Evolutionary conservation across 2,113 vertebrate species (phyloP), one percentile per base, ranked within the genome.

Genomic region (Mandrillus leucophaeus): DNA sequence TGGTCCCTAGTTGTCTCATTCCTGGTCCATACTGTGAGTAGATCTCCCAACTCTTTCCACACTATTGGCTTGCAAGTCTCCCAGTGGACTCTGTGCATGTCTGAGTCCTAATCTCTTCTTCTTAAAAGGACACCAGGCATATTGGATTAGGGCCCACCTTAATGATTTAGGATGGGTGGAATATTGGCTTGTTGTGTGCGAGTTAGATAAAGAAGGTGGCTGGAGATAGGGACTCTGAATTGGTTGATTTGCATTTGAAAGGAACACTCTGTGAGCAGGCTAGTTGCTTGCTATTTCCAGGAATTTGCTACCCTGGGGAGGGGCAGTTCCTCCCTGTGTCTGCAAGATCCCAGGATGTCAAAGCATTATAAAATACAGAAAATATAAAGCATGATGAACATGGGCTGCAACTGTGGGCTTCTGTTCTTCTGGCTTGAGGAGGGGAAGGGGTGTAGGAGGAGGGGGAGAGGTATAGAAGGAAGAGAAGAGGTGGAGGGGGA

Each of bases 201-300:
- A 6, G 12, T 8, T 27, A 79, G n/a, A 52, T 17, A 27, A 30
- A 25, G 25, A 61, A 59, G 4, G 38, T 22, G 52, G 38, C 8
- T 30, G 5, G 30, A 18, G 55, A 6, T 25, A 17, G 40, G 48
- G 23, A 38, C 38, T 35, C 9, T 2, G 35, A 66, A 43, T 12
- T 35, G 12, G 14, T 8, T 59, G 1, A 20, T 22, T 2, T 66
- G 25, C 55, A 16, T 13, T 12, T 25, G 23, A 32, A 84, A 45
- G 52, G 9, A 4, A 1, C 6, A 5, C 35, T 68, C 18, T 57
- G 45, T 59, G 25, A 8, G 4, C 0, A 5, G 52, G 35, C 1
- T 13, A 23, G 13, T 8, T 40, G 10, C 27, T 9, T 13, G 3
- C 25, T 20, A n/a, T 48, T 84, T 52, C 11, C n/a, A 55, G 89